Percentiles rank a stretch among this genome's conserved stretches.
Conservation (phyloP, 1,140 invertebrate species). For the Pogonomyrmex californicus region DNA sequence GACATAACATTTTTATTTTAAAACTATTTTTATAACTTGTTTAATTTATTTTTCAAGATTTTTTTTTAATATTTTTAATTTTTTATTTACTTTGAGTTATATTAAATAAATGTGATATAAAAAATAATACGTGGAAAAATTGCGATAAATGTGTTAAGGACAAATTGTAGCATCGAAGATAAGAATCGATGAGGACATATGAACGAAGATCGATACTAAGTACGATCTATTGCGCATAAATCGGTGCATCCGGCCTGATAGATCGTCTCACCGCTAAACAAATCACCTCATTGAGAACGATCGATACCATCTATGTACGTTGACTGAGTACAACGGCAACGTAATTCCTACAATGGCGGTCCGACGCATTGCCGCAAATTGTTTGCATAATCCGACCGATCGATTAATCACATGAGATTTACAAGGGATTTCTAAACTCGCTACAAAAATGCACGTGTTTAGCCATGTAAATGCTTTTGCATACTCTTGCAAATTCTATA, state of each 20-base stretch:
- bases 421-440: constrained; percentile 72
- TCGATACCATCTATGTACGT: constrained; percentile 75
- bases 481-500: constrained; percentile 43
- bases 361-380: constrained; percentile 80
- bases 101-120: background rate
- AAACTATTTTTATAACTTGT: background rate
- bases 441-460: background rate
- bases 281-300: constrained; percentile 75
- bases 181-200: constrained; percentile 7
- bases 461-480: background rate
- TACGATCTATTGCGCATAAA: constrained; percentile 77
- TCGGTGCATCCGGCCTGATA: constrained; percentile 76
- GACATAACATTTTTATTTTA: background rate
- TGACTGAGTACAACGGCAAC: constrained; percentile 68
- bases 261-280: constrained; percentile 78
- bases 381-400: constrained; percentile 80
- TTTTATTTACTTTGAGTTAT: background rate
- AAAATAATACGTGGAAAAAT: background rate
- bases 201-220: constrained; percentile 26
- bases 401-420: constrained; percentile 83
- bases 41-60: background rate
- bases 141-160: constrained; percentile 22
- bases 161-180: background rate
- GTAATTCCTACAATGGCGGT: constrained; percentile 79
- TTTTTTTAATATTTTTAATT: background rate